phyloP scores from a whole-genome alignment of 1,140 invertebrate species.

The Chelonus insularis region DNA sequence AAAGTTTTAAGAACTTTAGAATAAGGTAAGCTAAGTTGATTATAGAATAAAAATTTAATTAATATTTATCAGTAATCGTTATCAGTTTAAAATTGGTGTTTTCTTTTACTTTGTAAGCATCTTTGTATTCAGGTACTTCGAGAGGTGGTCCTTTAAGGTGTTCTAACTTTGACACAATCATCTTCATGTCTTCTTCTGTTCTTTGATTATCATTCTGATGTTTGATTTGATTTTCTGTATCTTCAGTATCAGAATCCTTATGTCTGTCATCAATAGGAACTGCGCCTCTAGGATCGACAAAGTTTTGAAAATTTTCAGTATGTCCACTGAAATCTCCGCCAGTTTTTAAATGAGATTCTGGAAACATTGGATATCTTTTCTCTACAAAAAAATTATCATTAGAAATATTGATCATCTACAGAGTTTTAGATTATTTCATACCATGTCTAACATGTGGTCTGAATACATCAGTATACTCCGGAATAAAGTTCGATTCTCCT shows the following conservation, averaged over 20 bases:
- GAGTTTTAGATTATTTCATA: slow-evolving; percentile 29
- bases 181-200: slow-evolving; percentile 49
- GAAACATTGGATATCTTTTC: slow-evolving; percentile 38
- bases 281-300: slow-evolving; percentile 36
- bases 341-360: slow-evolving; percentile 43
- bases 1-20: no score
- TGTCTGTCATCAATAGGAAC: slow-evolving; percentile 32
- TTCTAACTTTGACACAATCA: slow-evolving; percentile 49
- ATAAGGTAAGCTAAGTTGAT: no score
- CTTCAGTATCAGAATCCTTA: not conserved
- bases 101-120: slow-evolving; percentile 55
- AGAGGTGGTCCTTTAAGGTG: slow-evolving; percentile 46
- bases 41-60: no score
- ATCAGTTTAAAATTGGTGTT: no score
- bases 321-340: slow-evolving; percentile 42
- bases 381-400: slow-evolving; percentile 29
- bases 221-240: not conserved
- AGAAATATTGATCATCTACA: not conserved
- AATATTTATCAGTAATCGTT: no score
- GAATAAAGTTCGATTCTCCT: slow-evolving; percentile 50
- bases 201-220: slow-evolving; percentile 20
- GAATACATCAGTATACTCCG: slow-evolving; percentile 56
- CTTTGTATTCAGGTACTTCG: slow-evolving; percentile 54
- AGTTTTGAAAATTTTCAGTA: slow-evolving; percentile 43
- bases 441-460: slow-evolving; percentile 41